phyloP scores from a whole-genome alignment of 1,140 invertebrate species.

The Rhopalosiphum maidis region DNA sequence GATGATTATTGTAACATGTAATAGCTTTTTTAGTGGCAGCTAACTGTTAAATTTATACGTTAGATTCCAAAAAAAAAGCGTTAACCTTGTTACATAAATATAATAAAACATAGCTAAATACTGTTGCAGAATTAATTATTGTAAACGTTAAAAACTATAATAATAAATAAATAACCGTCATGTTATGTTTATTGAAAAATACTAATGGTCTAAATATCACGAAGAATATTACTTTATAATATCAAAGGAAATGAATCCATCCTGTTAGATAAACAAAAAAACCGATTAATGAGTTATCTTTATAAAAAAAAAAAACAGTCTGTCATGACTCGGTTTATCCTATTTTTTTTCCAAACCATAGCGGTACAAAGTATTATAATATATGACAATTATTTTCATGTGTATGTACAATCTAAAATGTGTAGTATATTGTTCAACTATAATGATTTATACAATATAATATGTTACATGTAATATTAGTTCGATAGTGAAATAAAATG shows the following conservation, averaged over 20 bases:
- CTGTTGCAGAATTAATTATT: neutral
- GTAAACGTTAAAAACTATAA: neutral
- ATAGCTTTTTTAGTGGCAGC: conserved; percentile 35
- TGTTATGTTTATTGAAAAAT: neutral
- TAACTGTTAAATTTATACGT: conserved; percentile 3
- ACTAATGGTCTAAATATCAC: neutral
- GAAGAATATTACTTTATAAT: neutral
- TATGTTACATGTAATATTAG: neutral
- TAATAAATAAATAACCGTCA: neutral
- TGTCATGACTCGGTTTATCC: neutral
- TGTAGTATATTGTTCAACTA: neutral
- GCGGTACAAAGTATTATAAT: neutral
- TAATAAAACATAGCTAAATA: neutral
- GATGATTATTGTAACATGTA: conserved; percentile 31
- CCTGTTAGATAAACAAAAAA: conserved; percentile 16
- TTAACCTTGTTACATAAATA: neutral
- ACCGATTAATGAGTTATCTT: neutral
- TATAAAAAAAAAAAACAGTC: neutral
- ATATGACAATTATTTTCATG: neutral
- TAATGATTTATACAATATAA: neutral
- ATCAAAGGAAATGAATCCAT: conserved; percentile 6
- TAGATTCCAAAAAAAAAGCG: conserved; percentile 26
- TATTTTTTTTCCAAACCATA: neutral
- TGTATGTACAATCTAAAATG: neutral
- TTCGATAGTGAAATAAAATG: neutral